phyloP scores from a whole-genome alignment of 2,888 invertebrate species.

The Villa cingulata region DNA sequence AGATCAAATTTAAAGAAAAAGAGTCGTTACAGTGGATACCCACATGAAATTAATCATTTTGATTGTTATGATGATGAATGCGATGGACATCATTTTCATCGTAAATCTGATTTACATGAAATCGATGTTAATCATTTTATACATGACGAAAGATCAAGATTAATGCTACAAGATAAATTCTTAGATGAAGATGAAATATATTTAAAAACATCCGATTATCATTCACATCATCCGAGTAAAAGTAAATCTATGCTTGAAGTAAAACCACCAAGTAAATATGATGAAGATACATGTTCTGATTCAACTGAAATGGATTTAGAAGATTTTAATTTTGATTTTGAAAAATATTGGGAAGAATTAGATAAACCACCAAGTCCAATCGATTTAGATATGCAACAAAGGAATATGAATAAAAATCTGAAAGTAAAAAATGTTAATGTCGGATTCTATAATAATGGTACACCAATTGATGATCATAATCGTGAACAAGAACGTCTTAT shows the following conservation, averaged over 20 bases:
- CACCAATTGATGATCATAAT: slow-evolving; percentile 31
- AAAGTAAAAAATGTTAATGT: slow-evolving; percentile 34
- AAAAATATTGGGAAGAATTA: slow-evolving; percentile 35
- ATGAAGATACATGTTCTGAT: slow-evolving; percentile 33
- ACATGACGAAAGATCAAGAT: slow-evolving; percentile 30
- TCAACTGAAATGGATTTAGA: slow-evolving; percentile 35
- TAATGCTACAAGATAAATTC: slow-evolving; percentile 32
- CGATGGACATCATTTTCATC: slow-evolving; percentile 2
- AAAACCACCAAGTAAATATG: slow-evolving; percentile 30
- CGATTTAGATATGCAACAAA: slow-evolving; percentile 32
- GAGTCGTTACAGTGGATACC: slow-evolving; percentile 6
- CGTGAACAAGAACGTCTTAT: slow-evolving; percentile 33
- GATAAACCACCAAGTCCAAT: slow-evolving; percentile 35
- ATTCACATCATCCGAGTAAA: slow-evolving; percentile 9
- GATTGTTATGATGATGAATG: not conserved
- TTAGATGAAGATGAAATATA: slow-evolving; percentile 33
- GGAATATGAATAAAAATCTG: slow-evolving; percentile 33
- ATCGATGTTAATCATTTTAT: slow-evolving; percentile 33
- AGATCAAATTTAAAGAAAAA: slow-evolving; percentile 16
- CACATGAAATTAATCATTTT: not conserved
- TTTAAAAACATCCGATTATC: slow-evolving; percentile 17
- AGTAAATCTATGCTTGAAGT: slow-evolving; percentile 34
- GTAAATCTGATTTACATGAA: slow-evolving; percentile 24
- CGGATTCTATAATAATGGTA: slow-evolving; percentile 32
- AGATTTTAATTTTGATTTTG: slow-evolving; percentile 35